These are phyloP conservation scores for Onychomys torridus DNA, from an alignment of 2,797 vertebrate genomes.

Conservation along the genomic window DNA sequence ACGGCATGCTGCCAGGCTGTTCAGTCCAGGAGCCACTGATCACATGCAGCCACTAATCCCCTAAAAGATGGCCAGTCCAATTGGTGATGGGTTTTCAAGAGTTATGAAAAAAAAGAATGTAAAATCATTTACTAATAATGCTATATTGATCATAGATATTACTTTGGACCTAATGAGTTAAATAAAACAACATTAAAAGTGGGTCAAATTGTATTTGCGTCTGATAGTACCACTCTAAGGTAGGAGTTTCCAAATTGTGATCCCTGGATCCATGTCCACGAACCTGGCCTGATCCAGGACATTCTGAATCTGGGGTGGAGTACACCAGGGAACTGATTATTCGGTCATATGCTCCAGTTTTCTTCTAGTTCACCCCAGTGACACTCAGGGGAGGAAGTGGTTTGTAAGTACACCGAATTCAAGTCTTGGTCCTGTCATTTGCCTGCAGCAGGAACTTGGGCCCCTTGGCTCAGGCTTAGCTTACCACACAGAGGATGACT, in stretches of 20 bases:
- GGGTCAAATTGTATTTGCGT: neutral
- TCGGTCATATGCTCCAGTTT: neutral
- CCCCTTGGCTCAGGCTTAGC: neutral
- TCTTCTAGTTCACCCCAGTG: neutral
- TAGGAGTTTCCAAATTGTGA: neutral
- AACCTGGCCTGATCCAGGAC: neutral
- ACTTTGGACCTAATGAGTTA: neutral
- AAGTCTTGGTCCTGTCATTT: neutral
- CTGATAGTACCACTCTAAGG: neutral
- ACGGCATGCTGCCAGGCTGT: neutral
- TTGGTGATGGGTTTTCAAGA: neutral
- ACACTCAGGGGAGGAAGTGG: neutral
- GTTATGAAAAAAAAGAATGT: neutral
- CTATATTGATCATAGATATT: neutral
- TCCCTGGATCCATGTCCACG: neutral
- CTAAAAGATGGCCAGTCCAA: neutral
- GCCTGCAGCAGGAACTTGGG: neutral
- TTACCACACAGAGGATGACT: neutral
- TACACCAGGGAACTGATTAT: neutral
- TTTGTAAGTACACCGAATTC: neutral
- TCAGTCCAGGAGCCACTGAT: neutral
- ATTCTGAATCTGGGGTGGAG: neutral
- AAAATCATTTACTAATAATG: slow-evolving; percentile 2
- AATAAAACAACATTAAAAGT: slow-evolving; percentile 24
- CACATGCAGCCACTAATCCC: too few species aligned